These are phyloP conservation scores for Diplazon laetatorius DNA, from an alignment of 2,888 invertebrate species.

Conservation along the genomic window DNA sequence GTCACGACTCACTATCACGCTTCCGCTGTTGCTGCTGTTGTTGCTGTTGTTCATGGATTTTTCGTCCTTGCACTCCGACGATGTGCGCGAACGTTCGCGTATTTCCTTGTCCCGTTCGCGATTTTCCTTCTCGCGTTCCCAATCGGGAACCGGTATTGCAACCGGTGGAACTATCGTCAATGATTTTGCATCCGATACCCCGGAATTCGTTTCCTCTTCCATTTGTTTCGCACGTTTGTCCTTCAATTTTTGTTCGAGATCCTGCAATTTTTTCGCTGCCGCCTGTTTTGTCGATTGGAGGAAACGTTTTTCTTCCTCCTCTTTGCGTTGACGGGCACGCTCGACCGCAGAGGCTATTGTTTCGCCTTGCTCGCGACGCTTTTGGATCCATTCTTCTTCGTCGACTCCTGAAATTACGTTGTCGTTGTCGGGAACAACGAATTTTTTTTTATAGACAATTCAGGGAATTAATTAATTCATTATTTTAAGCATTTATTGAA, in stretches of 20 bases:
- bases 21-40: constrained; percentile 59
- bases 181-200: constrained; percentile 80
- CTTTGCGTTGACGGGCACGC: constrained; percentile 92
- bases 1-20: constrained; percentile 64
- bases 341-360: constrained; percentile 92
- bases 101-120: constrained; percentile 82
- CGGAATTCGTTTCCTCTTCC: constrained; percentile 77
- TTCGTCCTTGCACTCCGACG: constrained; percentile 78
- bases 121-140: constrained; percentile 83
- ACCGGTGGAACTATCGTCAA: constrained; percentile 83
- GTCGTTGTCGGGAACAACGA: no score
- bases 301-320: constrained; percentile 93
- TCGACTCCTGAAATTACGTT: constrained; percentile 79
- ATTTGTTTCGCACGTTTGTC: constrained; percentile 84
- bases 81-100: constrained; percentile 82
- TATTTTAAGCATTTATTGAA: constrained; percentile 1
- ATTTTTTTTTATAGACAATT: no score
- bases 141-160: constrained; percentile 84
- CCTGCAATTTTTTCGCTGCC: constrained; percentile 87
- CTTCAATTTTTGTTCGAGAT: constrained; percentile 87
- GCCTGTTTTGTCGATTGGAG: constrained; percentile 86
- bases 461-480: background rate
- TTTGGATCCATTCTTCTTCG: constrained; percentile 89
- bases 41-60: constrained; percentile 65
- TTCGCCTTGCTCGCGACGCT: constrained; percentile 87